Evolutionary conservation across 2,113 vertebrate species (phyloP), one percentile per base, ranked within the genome.

Genomic region (Cyprinodon brontotheroides): DNA sequence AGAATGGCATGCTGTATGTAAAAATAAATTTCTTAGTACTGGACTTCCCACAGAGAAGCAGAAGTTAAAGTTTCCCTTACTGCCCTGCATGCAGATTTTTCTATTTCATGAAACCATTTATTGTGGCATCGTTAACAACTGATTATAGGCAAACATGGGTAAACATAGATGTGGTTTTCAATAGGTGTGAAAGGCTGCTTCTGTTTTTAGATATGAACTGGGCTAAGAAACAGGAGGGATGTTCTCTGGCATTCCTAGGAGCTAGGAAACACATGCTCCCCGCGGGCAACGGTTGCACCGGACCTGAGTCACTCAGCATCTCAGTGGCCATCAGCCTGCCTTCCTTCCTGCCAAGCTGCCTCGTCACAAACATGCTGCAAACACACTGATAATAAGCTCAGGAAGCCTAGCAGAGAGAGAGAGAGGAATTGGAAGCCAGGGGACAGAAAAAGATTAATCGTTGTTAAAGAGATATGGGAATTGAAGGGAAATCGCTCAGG

Each of bases 331-430:
- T 90, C 90, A 70, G 89, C 79, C 73, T 60, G 89, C 81, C 88
- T 93, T 93, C 92, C 93, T 94, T 94, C 93, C 93, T 94, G 92
- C 83, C 83, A 84, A 86, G 90, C 87, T 90, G 78, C 79, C 83
- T 89, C 80, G 85, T 90, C 91, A 89, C 89, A 91, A 90, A 91
- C 86, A 86, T 53, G 11, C 86, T 88, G 86, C 83, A 70, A 86
- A 83, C 89, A 88, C 84, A 77, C 77, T 81, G 89, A 93, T 91
- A 92, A 87, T 87, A 80, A 50, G 68, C 50, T 72, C 80, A 87
- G 88, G 86, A 92, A 92, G 72, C 72, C 11, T 66, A 53, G 69
- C 59, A 41, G 47, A 48, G 70, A 81, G 67, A 3, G 47, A 50
- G 47, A 50, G 50, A 78, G 40, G 38, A 50, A 41, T 13, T n/a